These are phyloP conservation scores for Trichoplusia ni DNA, from an alignment of 1,140 invertebrate genomes.

Conservation along the genomic window DNA sequence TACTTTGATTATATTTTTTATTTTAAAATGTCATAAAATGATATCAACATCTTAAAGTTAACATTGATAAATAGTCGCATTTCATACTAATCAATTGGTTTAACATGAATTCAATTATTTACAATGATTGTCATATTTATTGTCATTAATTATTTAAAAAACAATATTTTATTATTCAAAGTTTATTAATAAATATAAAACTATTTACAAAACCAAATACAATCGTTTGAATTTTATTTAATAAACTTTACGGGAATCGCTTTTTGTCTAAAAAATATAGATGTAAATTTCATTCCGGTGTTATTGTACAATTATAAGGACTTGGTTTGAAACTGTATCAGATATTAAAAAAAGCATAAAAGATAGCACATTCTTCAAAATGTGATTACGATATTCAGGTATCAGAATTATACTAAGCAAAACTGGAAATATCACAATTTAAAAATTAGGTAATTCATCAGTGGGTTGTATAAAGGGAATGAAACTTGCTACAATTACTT, in stretches of 20 bases:
- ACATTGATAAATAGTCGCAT: constrained; percentile 78
- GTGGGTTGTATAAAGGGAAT: too few species aligned
- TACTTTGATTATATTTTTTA: constrained; percentile 65
- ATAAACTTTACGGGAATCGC: background rate
- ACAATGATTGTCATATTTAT: constrained; percentile 71
- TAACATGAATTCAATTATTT: constrained; percentile 66
- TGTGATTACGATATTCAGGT: background rate
- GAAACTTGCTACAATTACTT: too few species aligned
- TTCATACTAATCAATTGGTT: constrained; percentile 62
- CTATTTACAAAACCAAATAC: background rate
- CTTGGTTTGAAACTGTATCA: too few species aligned
- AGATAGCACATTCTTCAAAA: background rate
- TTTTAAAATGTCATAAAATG: constrained; percentile 81
- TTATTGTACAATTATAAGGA: too few species aligned
- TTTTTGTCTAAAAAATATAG: too few species aligned
- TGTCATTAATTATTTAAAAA: constrained; percentile 43
- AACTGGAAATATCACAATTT: too few species aligned
- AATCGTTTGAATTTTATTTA: background rate
- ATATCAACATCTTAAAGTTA: constrained; percentile 79
- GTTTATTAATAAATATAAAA: constrained; percentile 1
- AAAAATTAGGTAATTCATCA: too few species aligned
- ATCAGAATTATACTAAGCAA: constrained; percentile 2
- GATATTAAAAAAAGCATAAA: too few species aligned
- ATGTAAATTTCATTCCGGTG: too few species aligned
- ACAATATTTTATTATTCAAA: background rate